Evolutionary conservation across 2,113 vertebrate genomes (phyloP), one percentile per base, ranked within the genome.

Genomic region (Neomonachus schauinslandi): DNA sequence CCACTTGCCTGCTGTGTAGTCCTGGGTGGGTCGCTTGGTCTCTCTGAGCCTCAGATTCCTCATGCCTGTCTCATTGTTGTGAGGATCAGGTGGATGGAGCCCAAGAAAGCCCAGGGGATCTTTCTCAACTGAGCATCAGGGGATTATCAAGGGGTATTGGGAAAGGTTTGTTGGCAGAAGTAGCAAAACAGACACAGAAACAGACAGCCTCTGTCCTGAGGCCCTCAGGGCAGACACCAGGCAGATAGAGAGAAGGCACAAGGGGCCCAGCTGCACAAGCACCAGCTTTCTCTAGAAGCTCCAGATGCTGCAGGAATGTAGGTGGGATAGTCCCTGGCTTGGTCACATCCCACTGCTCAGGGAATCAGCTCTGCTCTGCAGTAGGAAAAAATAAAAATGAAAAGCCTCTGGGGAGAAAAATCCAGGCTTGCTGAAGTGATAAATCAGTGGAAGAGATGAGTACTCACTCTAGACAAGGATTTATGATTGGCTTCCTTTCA

Each of bases 141-240:
- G 46, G 19, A 14, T 91, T 49, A 85, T 42, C 65, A 76, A 94
- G 26, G 13, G 71, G 4, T 59, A 55, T 28, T 1, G 0, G 79
- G 36, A 84, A 63, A 89, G 42, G 13, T 74, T 90, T 86, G 67
- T 77, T 11, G 49, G 72, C n/a, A 80, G 53, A 91, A 31, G n/a
- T 16, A n/a, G 63, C 39, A 42, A 79, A 93, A 84, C 69, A 94
- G 85, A 67, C 2, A 2, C 53, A 39, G 18, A n/a, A 61, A 76
- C 55, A 79, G 81, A 28, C 59, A 31, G 42, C 88, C 83, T 96
- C 88, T 96, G 91, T 86, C 79, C 91, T n/a, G 51, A 57, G 42
- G 63, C 69, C 71, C 84, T 39, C 4, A 33, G 71, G 85, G 31
- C 39, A 95, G 76, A 51, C 28, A 5, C 59, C 0, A 0, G 71